phyloP scores from a whole-genome alignment of 1,140 invertebrate genomes.

The Dendroctonus valens region DNA sequence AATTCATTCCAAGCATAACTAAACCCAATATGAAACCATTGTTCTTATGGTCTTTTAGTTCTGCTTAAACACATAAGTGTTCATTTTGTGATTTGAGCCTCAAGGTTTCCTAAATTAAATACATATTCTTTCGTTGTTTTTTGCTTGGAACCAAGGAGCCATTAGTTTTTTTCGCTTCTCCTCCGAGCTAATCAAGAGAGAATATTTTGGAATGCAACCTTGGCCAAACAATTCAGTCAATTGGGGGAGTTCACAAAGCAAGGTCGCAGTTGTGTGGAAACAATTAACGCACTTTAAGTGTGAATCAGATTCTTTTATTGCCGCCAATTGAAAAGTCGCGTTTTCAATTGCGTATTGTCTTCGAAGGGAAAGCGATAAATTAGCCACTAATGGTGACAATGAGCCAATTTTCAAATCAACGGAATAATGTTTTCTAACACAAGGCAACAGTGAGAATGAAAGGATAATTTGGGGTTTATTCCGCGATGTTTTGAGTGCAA shows the following conservation, averaged over 20 bases:
- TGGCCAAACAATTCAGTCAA: conserved; percentile 12
- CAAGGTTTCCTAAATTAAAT: conserved; percentile 8
- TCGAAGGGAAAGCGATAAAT: too few relatives aligned
- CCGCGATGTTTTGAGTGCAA: too few relatives aligned
- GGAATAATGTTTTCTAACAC: too few relatives aligned
- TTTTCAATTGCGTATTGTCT: too few relatives aligned
- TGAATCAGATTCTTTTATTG: background rate
- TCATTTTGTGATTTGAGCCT: background rate
- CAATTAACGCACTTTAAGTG: background rate
- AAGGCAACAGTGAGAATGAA: too few relatives aligned
- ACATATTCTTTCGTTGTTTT: conserved; percentile 1
- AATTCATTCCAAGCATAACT: too few relatives aligned
- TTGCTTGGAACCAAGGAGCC: background rate
- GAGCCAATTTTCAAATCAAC: too few relatives aligned
- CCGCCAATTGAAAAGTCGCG: background rate
- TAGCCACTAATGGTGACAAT: too few relatives aligned
- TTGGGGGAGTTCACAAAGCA: conserved; percentile 18
- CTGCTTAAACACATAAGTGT: too few relatives aligned
- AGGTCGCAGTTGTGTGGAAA: conserved; percentile 6
- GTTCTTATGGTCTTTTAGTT: too few relatives aligned
- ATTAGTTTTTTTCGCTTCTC: background rate
- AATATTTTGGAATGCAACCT: conserved; percentile 12
- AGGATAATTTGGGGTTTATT: too few relatives aligned
- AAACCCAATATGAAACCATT: too few relatives aligned
- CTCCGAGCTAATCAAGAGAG: conserved; percentile 3